Evolutionary conservation across 2,888 invertebrate genomes (phyloP).

Genomic region (Cetonia aurata): DNA sequence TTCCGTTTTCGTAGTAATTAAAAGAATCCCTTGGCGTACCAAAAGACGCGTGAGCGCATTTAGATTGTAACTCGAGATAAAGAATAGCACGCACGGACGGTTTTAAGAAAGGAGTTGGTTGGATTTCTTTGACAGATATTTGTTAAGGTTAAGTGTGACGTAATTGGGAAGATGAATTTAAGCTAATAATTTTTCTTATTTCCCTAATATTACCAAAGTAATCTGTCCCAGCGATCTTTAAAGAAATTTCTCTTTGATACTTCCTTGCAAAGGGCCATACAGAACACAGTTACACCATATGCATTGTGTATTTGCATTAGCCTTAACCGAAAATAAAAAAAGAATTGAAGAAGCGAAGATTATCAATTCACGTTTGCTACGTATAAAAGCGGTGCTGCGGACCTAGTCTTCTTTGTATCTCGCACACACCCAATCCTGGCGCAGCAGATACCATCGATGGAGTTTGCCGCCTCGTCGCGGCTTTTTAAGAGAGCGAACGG

Average conservation of each 20-base stretch:
- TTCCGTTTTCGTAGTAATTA: slow-evolving; percentile 28
- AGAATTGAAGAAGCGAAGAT: slow-evolving; percentile 18
- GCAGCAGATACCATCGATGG: slow-evolving; percentile 13
- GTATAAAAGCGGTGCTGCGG: not conserved
- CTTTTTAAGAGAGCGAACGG: slow-evolving; percentile 9
- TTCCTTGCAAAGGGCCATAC: no score
- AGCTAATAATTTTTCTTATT: no score
- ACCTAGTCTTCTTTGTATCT: not conserved
- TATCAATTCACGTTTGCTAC: slow-evolving; percentile 26
- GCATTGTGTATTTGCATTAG: slow-evolving; percentile 6
- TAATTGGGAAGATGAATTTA: no score
- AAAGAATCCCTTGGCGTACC: slow-evolving; percentile 14
- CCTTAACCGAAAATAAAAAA: slow-evolving; percentile 9
- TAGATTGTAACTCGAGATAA: not conserved
- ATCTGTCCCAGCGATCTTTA: no score
- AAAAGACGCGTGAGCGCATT: slow-evolving; percentile 25
- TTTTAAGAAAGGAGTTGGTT: no score
- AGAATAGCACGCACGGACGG: no score
- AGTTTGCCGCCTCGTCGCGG: not conserved
- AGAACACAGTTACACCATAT: no score
- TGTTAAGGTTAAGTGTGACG: no score
- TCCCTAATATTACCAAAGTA: no score
- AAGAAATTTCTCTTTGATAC: no score
- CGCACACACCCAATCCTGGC: not conserved
- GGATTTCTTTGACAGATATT: no score